These are phyloP conservation scores for Eclectus roratus DNA, from an alignment of 2,113 vertebrate species.

Conservation along the genomic window DNA sequence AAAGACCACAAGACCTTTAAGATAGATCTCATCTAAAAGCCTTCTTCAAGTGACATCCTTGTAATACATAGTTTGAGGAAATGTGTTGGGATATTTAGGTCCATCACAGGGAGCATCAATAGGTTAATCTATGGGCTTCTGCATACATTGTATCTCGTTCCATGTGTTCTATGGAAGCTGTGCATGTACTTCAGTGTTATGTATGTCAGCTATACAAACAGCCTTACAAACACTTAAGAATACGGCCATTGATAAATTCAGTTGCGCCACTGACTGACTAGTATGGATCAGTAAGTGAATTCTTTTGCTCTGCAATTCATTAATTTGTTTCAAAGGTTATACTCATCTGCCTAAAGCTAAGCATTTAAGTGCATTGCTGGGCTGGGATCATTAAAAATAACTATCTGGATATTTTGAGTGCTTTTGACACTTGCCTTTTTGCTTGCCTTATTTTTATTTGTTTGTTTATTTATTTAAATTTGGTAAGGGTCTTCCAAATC, in stretches of 20 bases:
- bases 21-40: neutral
- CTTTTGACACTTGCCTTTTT: neutral
- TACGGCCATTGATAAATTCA: neutral
- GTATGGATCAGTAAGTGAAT: neutral
- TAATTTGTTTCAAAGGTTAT: neutral
- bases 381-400: neutral
- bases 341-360: neutral
- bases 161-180: neutral
- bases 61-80: neutral
- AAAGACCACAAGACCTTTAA: neutral
- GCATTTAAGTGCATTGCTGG: neutral
- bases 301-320: neutral
- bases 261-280: neutral
- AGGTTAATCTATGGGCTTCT: neutral
- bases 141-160: fast-evolving
- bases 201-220: neutral
- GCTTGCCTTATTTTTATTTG: neutral
- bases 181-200: neutral
- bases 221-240: neutral
- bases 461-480: neutral
- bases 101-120: neutral
- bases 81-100: neutral
- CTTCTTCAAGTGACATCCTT: neutral
- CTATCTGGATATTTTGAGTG: neutral
- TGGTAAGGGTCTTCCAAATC: neutral